Evolutionary conservation across 2,797 vertebrate genomes (phyloP), one percentile per base, ranked within the genome.

Genomic region (Lates japonicus): DNA sequence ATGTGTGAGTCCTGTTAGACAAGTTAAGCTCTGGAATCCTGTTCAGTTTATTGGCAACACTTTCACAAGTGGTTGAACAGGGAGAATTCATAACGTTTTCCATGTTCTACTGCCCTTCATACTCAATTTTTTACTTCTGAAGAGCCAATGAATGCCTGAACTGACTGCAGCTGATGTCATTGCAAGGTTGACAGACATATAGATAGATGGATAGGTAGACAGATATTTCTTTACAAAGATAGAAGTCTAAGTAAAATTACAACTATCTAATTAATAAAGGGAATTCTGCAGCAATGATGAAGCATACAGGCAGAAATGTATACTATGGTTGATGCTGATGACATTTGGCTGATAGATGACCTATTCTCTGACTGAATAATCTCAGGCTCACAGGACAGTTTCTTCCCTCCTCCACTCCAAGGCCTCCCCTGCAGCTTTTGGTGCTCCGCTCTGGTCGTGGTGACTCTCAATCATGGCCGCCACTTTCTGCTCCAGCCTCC

Each of bases 401-500:
- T 96, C 96, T 39, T 96, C 93, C 59, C 70, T 92, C 80, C 73
- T 94, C 87, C 87, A 94, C 81, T 97, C 95, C 65, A 92, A 61
- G 3, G 60, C 78, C 31, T 93, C 95, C 33, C 93, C 88, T 7
- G 88, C 85, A 11, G 80, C 80, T 70, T 91, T 85, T 10, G 94
- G 73, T 0, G 90, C 87, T 25, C 82, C 92, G 6, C 93, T 78
- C 91, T 95, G 95, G 42, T 79, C 81, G 0, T 87, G 83, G 5
- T 97, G 97, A 63, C 88, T 93, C 66, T 96, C 93, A 33, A 89
- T 87, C 95, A 97, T 93, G 33, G 92, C 90, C 0, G 80, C 84
- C 42, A 95, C 81, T 91, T 96, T 97, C 74, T 90, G 92, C 88
- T 98, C 96, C 92, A 98, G 88, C 74, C 88, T 91, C 94, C 91